Evolutionary conservation across 2,113 vertebrate species (phyloP), one percentile per base, ranked within the genome.

Genomic region (Cinclus mexicanus): DNA sequence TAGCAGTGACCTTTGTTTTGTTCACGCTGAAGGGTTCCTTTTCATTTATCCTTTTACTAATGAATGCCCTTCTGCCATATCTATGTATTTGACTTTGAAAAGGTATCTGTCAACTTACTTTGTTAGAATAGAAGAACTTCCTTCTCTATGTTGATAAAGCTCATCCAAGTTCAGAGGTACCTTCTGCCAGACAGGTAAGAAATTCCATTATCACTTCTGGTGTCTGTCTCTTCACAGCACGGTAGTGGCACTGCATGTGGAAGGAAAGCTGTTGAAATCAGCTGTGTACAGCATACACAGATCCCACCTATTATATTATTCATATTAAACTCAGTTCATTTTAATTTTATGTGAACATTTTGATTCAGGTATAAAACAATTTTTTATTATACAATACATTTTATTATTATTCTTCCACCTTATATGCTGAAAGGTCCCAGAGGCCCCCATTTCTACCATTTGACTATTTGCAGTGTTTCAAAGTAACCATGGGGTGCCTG

Each of bases 391-490:
- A 57, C 49, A 65, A 31, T 46, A 47, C 33, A 25, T 44, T 83
- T 94, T 92, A 68, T 83, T 78, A 56, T 61, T 93, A 25, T 71
- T 89, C 46, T 77, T 61, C 29, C 61, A 76, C 2, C 29, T 84
- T 71, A 74, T 9, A 82, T 33, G 14, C 52, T 25, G 63, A 93
- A 83, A 76, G 20, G 37, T 65, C 63, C 49, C 94, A 77, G 64
- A 14, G 7, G 95, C 37, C 18, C 89, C 49, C 44, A n/a, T 53
- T 76, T 86, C 63, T 76, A 56, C 72, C 37, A 47, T 79, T 75
- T 67, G 78, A 89, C 76, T 93, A 78, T 83, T 78, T 67, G 56
- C 94, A 93, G 74, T 69, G 60, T 60, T 96, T 84, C 64, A 85
- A 76, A 92, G 28, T 44, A 94, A 95, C 94, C 87, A 42, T 87